phyloP scores from a whole-genome alignment of 2,113 vertebrate genomes.

The Phalacrocorax aristotelis region DNA sequence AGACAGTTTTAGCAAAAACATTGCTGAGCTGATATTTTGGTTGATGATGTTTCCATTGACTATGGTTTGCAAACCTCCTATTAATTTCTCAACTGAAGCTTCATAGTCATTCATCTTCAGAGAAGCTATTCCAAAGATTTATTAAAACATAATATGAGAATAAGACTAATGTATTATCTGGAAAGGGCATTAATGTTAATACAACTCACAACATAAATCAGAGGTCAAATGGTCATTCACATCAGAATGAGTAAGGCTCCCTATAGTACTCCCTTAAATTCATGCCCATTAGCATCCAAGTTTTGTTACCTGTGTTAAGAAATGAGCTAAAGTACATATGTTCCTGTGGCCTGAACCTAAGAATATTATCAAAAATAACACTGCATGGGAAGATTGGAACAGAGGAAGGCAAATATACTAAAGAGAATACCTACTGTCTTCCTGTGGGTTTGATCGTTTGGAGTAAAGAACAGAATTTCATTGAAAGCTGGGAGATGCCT shows the following conservation, averaged over 20 bases:
- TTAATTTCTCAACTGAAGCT: constrained; percentile 36
- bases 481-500: background rate
- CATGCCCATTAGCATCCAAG: background rate
- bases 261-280: background rate
- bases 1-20: constrained; percentile 41
- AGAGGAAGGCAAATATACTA: background rate
- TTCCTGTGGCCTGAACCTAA: background rate
- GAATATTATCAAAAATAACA: background rate
- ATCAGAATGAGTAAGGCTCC: background rate
- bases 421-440: background rate
- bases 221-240: constrained; percentile 10
- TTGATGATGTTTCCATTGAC: constrained; percentile 39
- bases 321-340: background rate
- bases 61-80: constrained; percentile 32
- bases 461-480: background rate
- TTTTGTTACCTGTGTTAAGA: background rate
- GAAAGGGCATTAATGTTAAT: background rate
- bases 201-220: background rate
- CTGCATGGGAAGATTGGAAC: background rate
- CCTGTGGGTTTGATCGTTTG: background rate
- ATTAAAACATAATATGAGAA: constrained; percentile 43
- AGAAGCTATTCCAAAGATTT: constrained; percentile 51
- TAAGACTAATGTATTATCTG: constrained; percentile 29
- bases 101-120: constrained; percentile 7
- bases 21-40: constrained; percentile 11